phyloP scores from a whole-genome alignment of 2,888 invertebrate species.

The Microplitis manilae region DNA sequence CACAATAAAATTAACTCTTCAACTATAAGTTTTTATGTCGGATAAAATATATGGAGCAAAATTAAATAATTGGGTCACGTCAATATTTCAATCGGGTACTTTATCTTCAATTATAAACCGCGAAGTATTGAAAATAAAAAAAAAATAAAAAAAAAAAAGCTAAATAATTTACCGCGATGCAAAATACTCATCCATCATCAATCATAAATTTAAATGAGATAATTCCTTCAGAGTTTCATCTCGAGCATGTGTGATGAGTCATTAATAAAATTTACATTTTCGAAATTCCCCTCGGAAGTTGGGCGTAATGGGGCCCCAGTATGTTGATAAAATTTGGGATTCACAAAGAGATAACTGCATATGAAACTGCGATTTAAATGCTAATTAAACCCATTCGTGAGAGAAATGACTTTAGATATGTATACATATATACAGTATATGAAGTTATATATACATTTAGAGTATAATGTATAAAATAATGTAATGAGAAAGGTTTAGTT shows the following conservation, averaged over 20 bases:
- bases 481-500: not conserved
- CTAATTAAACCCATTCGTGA: constrained; percentile 27
- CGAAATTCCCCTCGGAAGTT: not conserved
- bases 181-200: not conserved
- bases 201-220: not conserved
- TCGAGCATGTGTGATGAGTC: not conserved
- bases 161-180: not conserved
- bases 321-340: constrained; percentile 22
- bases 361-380: constrained; percentile 34
- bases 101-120: not conserved
- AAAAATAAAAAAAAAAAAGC: not conserved
- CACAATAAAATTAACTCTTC: not conserved
- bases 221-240: not conserved
- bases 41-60: not conserved
- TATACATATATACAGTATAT: not conserved
- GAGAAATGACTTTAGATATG: not conserved
- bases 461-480: not conserved
- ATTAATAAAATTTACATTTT: not conserved
- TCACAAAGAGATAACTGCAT: constrained; percentile 18
- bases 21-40: not conserved
- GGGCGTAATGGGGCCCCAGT: not conserved
- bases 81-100: constrained; percentile 8
- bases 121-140: too few relatives aligned
- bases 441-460: not conserved
- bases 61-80: not conserved